Conservation (phyloP, 2,888 invertebrate genomes). For the Patella pellucida region DNA sequence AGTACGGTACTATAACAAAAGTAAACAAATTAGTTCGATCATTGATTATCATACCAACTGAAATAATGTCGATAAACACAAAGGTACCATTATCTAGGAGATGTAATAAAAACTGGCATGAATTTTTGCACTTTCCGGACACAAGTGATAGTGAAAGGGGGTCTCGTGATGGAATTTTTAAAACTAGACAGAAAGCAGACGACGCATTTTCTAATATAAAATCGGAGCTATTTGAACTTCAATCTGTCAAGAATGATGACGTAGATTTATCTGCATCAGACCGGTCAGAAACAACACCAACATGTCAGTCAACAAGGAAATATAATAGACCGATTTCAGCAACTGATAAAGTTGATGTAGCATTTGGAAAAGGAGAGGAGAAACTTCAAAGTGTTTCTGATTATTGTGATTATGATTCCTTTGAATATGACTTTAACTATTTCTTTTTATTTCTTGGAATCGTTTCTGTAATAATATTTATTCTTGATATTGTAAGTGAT, state of each 20-base stretch:
- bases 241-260: too few species aligned
- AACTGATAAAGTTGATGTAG: not conserved
- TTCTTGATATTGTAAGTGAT: conserved; percentile 56
- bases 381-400: not conserved
- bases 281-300: too few species aligned
- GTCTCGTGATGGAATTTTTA: too few species aligned
- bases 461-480: conserved; percentile 50
- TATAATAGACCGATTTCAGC: not conserved
- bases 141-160: too few species aligned
- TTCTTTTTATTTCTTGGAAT: conserved; percentile 49
- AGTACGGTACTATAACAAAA: too few species aligned
- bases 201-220: too few species aligned
- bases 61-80: not conserved
- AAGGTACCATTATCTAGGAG: not conserved
- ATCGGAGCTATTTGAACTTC: too few species aligned
- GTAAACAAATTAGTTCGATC: too few species aligned
- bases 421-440: conserved; percentile 35
- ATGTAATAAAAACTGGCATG: not conserved
- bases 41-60: too few species aligned
- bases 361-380: conserved; percentile 1
- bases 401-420: not conserved
- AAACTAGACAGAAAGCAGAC: too few species aligned
- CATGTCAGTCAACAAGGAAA: not conserved
- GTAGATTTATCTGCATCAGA: too few species aligned
- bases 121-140: not conserved